Conservation (phyloP, 2,113 vertebrate genomes). For the Macquaria ambigua region DNA sequence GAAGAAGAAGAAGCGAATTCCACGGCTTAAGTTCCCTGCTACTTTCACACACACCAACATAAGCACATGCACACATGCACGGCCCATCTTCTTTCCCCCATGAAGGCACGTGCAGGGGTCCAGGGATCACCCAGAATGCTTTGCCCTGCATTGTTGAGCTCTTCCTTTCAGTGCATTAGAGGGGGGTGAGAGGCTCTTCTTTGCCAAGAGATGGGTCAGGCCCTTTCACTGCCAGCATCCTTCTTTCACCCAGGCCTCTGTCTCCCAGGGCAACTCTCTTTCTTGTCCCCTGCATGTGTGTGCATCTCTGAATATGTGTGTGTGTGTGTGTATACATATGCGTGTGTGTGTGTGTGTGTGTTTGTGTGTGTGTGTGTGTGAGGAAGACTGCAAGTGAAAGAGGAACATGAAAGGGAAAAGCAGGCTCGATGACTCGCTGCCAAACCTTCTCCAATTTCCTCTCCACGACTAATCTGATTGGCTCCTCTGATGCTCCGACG, state of each 20-base stretch:
- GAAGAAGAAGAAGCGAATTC: slow-evolving; percentile 58
- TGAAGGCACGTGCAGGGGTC: slow-evolving; percentile 85
- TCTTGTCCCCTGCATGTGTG: slow-evolving; percentile 71
- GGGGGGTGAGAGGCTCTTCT: slow-evolving; percentile 73
- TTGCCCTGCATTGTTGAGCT: slow-evolving; percentile 80
- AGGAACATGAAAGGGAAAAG: slow-evolving; percentile 81
- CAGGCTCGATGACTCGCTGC: slow-evolving; percentile 70
- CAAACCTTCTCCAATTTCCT: slow-evolving; percentile 81
- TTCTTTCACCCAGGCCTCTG: slow-evolving; percentile 82
- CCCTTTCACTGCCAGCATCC: slow-evolving; percentile 82
- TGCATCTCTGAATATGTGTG: slow-evolving; percentile 61
- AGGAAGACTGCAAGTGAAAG: slow-evolving; percentile 62
- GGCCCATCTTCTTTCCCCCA: slow-evolving; percentile 50
- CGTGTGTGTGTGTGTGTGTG: slow-evolving; percentile 48
- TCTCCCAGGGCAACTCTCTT: slow-evolving; percentile 84
- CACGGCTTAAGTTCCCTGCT: slow-evolving; percentile 59
- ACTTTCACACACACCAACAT: slow-evolving; percentile 53
- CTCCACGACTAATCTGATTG: slow-evolving; percentile 84
- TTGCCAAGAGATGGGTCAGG: slow-evolving; percentile 84
- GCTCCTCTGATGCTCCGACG: slow-evolving; percentile 71
- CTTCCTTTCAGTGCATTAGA: slow-evolving; percentile 80
- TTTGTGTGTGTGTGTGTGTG: slow-evolving; percentile 42
- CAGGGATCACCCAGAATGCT: slow-evolving; percentile 85
- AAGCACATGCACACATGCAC: slow-evolving; percentile 57
- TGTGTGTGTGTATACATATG: slow-evolving; percentile 37